Evolutionary conservation across 2,113 vertebrate genomes (phyloP).

Genomic region (Cettia cetti): DNA sequence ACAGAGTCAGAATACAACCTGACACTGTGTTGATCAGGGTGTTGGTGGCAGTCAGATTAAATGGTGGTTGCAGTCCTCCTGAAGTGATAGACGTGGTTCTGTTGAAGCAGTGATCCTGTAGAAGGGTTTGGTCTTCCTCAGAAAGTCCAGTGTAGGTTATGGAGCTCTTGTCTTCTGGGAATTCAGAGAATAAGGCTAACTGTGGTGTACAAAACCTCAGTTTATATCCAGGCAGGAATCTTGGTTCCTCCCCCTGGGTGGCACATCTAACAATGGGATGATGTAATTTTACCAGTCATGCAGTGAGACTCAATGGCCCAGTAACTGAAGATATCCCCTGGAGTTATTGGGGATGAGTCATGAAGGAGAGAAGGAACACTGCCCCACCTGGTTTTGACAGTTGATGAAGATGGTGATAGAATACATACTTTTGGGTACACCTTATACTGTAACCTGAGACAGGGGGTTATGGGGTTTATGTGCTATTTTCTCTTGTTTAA

Average conservation of each 20-base stretch:
- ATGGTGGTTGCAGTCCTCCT: background rate
- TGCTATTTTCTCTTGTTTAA: background rate
- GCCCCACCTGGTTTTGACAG: background rate
- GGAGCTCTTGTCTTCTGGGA: background rate
- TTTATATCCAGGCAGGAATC: background rate
- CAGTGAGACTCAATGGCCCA: background rate
- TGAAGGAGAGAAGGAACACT: background rate
- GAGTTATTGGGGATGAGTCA: too few relatives aligned
- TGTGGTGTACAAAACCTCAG: background rate
- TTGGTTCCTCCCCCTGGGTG: background rate
- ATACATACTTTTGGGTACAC: background rate
- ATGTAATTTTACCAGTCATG: background rate
- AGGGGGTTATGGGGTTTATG: background rate
- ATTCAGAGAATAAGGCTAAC: too few relatives aligned
- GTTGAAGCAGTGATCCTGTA: background rate
- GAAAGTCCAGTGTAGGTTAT: too few relatives aligned
- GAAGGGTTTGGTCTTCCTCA: background rate
- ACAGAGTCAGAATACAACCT: background rate
- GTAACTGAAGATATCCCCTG: background rate
- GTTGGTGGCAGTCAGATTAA: background rate
- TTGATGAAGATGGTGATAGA: background rate
- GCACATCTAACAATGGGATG: background rate
- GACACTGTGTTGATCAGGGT: too few relatives aligned
- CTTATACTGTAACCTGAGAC: background rate
- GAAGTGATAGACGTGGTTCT: background rate